Percentiles rank a stretch among this genome's conserved stretches.
Conservation (phyloP, 2,888 invertebrate genomes). For the Autographa gamma region DNA sequence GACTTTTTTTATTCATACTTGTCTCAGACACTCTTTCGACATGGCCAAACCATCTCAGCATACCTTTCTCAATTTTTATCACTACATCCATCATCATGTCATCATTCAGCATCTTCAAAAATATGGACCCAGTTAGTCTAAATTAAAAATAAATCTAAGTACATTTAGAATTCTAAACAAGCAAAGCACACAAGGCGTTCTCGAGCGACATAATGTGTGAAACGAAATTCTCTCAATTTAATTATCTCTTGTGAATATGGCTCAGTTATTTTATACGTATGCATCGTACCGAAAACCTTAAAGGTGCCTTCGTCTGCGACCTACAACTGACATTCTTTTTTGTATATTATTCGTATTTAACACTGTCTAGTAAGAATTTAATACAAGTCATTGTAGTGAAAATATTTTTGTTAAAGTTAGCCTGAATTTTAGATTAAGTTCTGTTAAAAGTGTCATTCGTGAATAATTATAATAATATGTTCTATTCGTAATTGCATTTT, state of each 20-base stretch:
- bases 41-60: too few species aligned
- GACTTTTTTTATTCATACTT: too few species aligned
- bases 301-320: slow-evolving; percentile 1
- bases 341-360: background rate
- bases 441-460: too few species aligned
- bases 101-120: too few species aligned
- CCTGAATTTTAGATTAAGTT: too few species aligned
- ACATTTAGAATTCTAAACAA: background rate
- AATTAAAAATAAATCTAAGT: background rate
- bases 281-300: background rate
- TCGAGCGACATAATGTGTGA: background rate
- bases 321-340: background rate
- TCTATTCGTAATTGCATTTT: too few species aligned
- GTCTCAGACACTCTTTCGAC: too few species aligned
- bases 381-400: background rate
- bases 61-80: too few species aligned
- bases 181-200: background rate
- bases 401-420: background rate
- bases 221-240: slow-evolving; percentile 4
- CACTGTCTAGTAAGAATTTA: background rate
- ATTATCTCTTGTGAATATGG: slow-evolving; percentile 1
- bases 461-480: too few species aligned
- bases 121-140: too few species aligned
- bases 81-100: too few species aligned
- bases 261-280: slow-evolving; percentile 2